Percentiles rank a stretch among this genome's conserved stretches.
These are phyloP conservation scores for Salvelinus namaycush DNA, from an alignment of 2,113 vertebrate species.

Conservation along the genomic window DNA sequence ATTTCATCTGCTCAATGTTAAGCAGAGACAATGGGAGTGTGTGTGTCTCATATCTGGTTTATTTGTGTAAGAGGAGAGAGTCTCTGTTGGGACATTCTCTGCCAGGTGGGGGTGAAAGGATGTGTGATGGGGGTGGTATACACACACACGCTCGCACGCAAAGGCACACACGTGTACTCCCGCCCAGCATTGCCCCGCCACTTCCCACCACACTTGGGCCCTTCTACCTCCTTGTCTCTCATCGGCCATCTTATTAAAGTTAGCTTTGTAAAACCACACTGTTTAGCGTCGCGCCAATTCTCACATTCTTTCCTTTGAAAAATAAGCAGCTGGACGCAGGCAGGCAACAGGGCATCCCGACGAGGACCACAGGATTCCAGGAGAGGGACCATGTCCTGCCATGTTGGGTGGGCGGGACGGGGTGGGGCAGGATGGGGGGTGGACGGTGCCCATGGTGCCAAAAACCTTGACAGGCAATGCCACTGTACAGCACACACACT, in stretches of 20 bases:
- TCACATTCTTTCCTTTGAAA: slow-evolving; percentile 53
- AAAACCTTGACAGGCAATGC: too few relatives aligned
- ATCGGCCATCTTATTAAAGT: slow-evolving; percentile 69
- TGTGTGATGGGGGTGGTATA: neutral
- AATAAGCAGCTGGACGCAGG: slow-evolving; percentile 59
- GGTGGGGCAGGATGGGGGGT: neutral
- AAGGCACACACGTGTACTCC: too few relatives aligned
- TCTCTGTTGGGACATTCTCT: neutral
- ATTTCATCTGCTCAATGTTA: neutral
- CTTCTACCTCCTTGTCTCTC: slow-evolving; percentile 50
- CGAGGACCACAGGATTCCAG: slow-evolving; percentile 24
- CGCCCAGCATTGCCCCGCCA: neutral
- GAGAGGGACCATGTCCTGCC: neutral
- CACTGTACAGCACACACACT: neutral
- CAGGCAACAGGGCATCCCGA: slow-evolving; percentile 11
- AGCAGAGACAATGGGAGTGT: neutral
- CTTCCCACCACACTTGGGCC: slow-evolving; percentile 14
- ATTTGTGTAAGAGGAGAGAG: neutral
- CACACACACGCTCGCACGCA: neutral
- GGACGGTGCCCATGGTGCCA: neutral
- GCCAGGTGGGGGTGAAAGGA: neutral
- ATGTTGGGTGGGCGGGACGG: neutral
- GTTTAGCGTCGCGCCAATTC: slow-evolving; percentile 43
- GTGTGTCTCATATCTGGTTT: neutral
- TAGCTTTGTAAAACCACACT: slow-evolving; percentile 63